Percentiles rank a stretch among this genome's conserved stretches.
phyloP scores from a whole-genome alignment of 2,113 vertebrate species.

The Urocolius indicus region DNA sequence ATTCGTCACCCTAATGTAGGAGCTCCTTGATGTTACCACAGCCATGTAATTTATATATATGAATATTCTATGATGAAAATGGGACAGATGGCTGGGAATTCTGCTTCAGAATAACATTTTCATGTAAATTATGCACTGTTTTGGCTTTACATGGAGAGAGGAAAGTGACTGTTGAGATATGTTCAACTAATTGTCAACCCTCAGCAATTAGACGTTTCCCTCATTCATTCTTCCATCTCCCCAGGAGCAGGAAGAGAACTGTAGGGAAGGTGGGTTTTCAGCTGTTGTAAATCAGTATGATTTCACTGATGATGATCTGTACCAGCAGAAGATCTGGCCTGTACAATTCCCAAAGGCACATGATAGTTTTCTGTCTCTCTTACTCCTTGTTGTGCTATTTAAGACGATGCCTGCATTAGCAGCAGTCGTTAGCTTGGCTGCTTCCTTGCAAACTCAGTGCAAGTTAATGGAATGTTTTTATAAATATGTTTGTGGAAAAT shows the following conservation, averaged over 20 bases:
- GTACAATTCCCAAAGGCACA: neutral
- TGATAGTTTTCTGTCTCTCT: neutral
- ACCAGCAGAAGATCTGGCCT: neutral
- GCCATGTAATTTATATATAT: slow-evolving; percentile 66
- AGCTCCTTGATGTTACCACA: slow-evolving; percentile 61
- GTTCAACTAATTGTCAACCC: slow-evolving; percentile 41
- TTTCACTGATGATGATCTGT: neutral
- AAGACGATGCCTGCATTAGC: neutral
- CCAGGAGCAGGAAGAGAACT: neutral
- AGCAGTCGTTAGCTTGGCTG: neutral
- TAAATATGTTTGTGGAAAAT: slow-evolving; percentile 1
- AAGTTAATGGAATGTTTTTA: neutral
- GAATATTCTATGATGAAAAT: slow-evolving; percentile 71
- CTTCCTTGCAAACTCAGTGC: neutral
- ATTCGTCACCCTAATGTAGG: slow-evolving; percentile 67
- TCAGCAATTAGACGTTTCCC: slow-evolving; percentile 58
- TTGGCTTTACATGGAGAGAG: slow-evolving; percentile 40
- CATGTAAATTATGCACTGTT: slow-evolving; percentile 58
- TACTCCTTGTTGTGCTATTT: neutral
- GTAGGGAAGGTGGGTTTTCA: neutral
- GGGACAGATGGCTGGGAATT: slow-evolving; percentile 74
- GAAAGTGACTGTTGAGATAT: slow-evolving; percentile 32
- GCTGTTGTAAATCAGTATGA: neutral
- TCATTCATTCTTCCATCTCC: neutral
- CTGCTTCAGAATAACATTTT: slow-evolving; percentile 72